A percentile compares a stretch with the other conserved stretches of the same genome.
Conservation (phyloP, 2,888 invertebrate genomes). For the Parnassius mnemosyne region DNA sequence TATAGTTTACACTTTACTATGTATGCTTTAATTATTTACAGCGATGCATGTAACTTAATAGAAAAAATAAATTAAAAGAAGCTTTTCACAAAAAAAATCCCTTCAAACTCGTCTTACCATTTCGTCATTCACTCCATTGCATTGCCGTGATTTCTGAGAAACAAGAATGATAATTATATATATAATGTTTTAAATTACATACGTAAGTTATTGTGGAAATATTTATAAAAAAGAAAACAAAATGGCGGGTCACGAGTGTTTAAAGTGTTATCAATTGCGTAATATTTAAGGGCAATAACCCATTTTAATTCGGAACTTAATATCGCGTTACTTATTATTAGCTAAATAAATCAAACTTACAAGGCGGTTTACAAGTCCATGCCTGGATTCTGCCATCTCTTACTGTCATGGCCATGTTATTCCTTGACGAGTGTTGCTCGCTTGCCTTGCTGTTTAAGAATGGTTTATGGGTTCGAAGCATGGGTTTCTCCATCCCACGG, state of each 20-base stretch:
- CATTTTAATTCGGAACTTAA: background rate
- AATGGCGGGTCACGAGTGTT: conserved; percentile 4
- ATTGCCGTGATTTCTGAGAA: conserved; percentile 35
- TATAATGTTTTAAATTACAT: conserved; percentile 27
- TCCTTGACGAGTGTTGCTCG: conserved; percentile 38
- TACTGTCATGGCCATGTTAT: conserved; percentile 16
- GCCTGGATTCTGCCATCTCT: conserved; percentile 16
- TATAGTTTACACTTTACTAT: conserved; percentile 44
- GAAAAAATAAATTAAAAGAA: conserved; percentile 37
- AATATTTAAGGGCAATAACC: background rate
- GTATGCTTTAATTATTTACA: conserved; percentile 46
- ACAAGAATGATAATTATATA: conserved; percentile 29
- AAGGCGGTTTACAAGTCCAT: conserved; percentile 35
- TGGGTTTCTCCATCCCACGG: conserved; percentile 56
- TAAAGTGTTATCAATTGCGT: background rate
- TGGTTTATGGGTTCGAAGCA: conserved; percentile 57
- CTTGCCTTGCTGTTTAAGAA: conserved; percentile 51
- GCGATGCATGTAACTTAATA: conserved; percentile 36
- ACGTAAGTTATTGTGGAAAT: conserved; percentile 10
- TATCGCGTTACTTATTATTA: conserved; percentile 1
- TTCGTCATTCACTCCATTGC: conserved; percentile 27
- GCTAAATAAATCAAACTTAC: conserved; percentile 35
- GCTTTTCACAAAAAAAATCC: conserved; percentile 38
- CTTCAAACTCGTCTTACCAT: conserved; percentile 42
- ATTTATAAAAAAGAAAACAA: conserved; percentile 17